These are phyloP conservation scores for Redunca redunca DNA, from an alignment of 2,113 vertebrate species.

Conservation along the genomic window DNA sequence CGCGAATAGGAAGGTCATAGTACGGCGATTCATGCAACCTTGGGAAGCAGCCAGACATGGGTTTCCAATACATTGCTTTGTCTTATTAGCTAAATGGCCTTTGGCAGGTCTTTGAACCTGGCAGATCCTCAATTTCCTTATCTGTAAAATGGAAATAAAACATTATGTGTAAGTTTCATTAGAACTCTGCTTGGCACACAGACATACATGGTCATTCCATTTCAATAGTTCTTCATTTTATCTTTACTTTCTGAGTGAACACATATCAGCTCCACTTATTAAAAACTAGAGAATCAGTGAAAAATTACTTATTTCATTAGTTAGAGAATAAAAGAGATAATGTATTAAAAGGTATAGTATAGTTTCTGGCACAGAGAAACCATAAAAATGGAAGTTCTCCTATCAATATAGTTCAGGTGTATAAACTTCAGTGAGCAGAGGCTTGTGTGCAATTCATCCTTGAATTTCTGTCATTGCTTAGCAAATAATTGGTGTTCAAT, in stretches of 20 bases:
- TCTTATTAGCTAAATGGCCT: background rate
- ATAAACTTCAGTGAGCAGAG: background rate
- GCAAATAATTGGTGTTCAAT: background rate
- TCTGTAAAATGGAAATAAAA: conserved; percentile 47
- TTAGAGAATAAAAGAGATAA: background rate
- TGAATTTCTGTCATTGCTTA: background rate
- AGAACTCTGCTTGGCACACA: background rate
- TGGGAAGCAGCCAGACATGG: background rate
- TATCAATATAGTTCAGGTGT: background rate
- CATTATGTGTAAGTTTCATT: background rate
- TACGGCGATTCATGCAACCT: background rate
- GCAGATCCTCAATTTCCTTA: conserved; percentile 20
- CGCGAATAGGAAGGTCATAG: background rate
- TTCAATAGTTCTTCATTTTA: background rate
- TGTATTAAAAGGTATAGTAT: background rate
- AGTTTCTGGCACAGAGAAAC: background rate
- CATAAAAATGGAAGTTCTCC: background rate
- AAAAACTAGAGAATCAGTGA: background rate
- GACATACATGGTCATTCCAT: background rate
- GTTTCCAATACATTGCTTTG: background rate
- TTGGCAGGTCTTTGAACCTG: conserved; percentile 33
- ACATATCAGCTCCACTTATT: background rate
- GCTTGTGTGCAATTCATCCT: background rate
- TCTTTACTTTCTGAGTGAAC: background rate
- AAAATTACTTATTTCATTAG: background rate